Percentiles rank a stretch among this genome's conserved stretches.
These are phyloP conservation scores for Scaptomyza caliginosa DNA, from an alignment of 2,888 invertebrate species.

Conservation along the genomic window DNA sequence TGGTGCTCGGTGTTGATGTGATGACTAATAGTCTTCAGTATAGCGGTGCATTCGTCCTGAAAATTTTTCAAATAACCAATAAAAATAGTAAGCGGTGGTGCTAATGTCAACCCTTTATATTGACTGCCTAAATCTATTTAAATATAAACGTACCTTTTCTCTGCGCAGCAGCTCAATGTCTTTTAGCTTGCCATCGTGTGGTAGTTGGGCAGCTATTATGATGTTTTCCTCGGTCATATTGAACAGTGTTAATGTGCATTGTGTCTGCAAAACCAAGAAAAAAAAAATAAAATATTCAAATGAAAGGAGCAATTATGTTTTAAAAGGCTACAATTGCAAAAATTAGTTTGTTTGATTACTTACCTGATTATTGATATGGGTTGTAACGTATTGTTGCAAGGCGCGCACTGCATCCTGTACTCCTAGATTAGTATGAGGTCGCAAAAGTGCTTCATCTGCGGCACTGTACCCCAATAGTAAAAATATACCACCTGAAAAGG, in stretches of 20 bases:
- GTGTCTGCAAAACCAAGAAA: constrained; percentile 86
- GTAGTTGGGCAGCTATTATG: constrained; percentile 92
- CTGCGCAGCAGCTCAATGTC: constrained; percentile 88
- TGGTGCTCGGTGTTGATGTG: constrained; percentile 94
- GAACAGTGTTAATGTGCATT: constrained; percentile 92
- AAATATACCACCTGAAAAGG: constrained; percentile 89
- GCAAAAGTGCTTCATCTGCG: constrained; percentile 92
- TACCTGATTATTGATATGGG: constrained; percentile 90
- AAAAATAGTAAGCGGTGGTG: neutral
- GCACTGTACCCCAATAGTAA: constrained; percentile 95
- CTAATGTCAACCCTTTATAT: constrained; percentile 12
- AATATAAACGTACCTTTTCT: constrained; percentile 90
- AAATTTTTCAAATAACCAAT: constrained; percentile 72
- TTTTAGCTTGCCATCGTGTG: constrained; percentile 87
- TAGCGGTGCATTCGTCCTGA: constrained; percentile 93
- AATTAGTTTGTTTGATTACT: constrained; percentile 43
- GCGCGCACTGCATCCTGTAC: constrained; percentile 93
- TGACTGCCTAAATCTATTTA: too few relatives aligned
- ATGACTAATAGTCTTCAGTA: constrained; percentile 91
- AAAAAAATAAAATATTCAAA: constrained; percentile 35
- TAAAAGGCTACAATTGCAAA: too few relatives aligned
- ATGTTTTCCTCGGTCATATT: constrained; percentile 95
- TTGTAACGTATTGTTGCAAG: constrained; percentile 91
- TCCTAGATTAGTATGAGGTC: constrained; percentile 92
- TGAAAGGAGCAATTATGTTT: neutral